phyloP scores from a whole-genome alignment of 2,888 invertebrate genomes.

The Phasia obesa region DNA sequence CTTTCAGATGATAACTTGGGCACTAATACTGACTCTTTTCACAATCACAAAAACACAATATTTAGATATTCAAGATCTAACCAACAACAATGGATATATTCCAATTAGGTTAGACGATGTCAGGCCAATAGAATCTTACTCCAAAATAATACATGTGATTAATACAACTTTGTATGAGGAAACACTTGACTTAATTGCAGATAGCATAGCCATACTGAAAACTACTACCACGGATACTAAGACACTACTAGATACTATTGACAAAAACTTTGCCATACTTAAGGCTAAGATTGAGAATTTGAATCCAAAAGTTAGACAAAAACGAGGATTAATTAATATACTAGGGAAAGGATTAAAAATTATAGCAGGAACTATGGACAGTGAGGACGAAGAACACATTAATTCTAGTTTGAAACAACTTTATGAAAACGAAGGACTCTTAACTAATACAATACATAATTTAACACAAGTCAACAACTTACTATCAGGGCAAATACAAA shows the following conservation, averaged over 20 bases:
- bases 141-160: constrained; percentile 62
- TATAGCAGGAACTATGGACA: constrained; percentile 22
- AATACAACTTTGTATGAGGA: constrained; percentile 42
- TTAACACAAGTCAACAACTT: no score
- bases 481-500: not conserved
- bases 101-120: constrained; percentile 55
- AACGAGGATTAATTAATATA: constrained; percentile 8
- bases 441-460: constrained; percentile 10
- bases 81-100: constrained; percentile 64
- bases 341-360: constrained; percentile 7
- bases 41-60: constrained; percentile 33
- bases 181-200: constrained; percentile 10
- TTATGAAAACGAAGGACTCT: constrained; percentile 15
- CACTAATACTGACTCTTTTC: not conserved
- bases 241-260: constrained; percentile 24
- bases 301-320: constrained; percentile 26
- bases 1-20: constrained; percentile 23
- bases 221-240: constrained; percentile 26
- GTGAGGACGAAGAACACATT: constrained; percentile 13
- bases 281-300: constrained; percentile 22
- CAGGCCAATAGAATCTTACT: constrained; percentile 51
- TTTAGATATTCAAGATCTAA: constrained; percentile 62
- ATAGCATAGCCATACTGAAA: constrained; percentile 7
- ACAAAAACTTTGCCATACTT: constrained; percentile 38
- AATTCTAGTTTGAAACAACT: constrained; percentile 4